Base-by-base conservation (phyloP, 2,797 vertebrate species). In the Ara ararauna region DNA sequence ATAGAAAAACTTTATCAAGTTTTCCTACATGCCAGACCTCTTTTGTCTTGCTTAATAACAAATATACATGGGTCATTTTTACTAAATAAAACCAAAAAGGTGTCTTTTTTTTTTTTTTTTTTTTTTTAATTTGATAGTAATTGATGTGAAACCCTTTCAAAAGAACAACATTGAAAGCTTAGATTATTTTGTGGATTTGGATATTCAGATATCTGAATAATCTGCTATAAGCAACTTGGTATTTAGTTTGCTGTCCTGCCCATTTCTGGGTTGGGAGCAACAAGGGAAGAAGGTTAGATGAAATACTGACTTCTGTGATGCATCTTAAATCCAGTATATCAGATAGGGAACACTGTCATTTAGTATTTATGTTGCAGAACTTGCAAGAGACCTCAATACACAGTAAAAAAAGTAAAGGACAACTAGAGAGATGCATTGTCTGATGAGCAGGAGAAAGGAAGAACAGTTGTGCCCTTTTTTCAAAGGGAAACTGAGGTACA, bases 91-190 rank as follows among this genome's bases (percentile, higher is more conserved):
- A 50, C 50, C 56, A 47, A 82, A 61, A 50, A 48, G 0, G 3
- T 5, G 19, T 3, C 13, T 47, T 24, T 47, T 30, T 29, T 47
- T 24, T 47, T 30, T 47, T 24, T 47, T 30, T 30, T 29, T 95
- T 94, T 95, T 80, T 56, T 13, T 89, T 54, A 2, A 34, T 61
- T 74, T 71, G 11, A 45, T 81, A n/a, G 16, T 26, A 12, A 83
- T 13, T 67, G 62, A 29, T 29, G 7, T 74, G 44, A 87, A 85
- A 70, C 73, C 6, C 4, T 61, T 67, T 74, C 7, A 60, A 2
- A 3, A 0, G 0, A 61, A 12, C 19, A 56, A 30, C n/a, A 68
- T 5, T 16, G 22, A 72, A 78, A 71, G 5, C 2, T 50, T 22
- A 38, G 13, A 36, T 51, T 47, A 60, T 67, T 50, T 78, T 51